phyloP scores from a whole-genome alignment of 2,113 vertebrate genomes.

The Delphinus delphis region DNA sequence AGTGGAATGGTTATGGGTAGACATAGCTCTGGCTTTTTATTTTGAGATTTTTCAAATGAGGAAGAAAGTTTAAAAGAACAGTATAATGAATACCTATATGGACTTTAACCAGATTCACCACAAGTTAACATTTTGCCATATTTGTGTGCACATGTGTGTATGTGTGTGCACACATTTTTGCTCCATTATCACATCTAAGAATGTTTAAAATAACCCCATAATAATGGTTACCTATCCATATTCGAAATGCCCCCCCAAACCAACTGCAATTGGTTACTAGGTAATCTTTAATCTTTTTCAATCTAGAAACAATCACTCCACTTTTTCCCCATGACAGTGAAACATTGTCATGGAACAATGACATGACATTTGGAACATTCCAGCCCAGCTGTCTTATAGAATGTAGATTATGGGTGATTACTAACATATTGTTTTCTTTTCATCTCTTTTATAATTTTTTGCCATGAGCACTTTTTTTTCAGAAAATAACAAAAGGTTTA shows the following conservation, averaged over 20 bases:
- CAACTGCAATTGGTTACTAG: background rate
- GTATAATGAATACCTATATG: too few relatives aligned
- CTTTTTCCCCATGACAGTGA: background rate
- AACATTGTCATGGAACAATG: too few relatives aligned
- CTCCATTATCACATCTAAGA: too few relatives aligned
- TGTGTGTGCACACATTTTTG: too few relatives aligned
- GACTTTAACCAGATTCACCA: background rate
- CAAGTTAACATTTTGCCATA: background rate
- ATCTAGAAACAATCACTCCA: background rate
- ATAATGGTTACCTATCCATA: background rate
- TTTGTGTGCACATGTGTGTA: background rate
- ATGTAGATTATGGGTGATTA: background rate
- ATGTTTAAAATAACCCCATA: background rate
- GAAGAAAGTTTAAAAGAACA: background rate
- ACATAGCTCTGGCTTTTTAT: background rate
- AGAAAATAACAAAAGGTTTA: background rate
- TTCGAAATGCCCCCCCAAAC: background rate
- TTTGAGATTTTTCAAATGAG: background rate
- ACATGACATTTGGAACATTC: background rate
- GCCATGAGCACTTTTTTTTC: too few relatives aligned
- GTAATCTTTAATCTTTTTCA: background rate
- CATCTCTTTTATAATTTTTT: background rate
- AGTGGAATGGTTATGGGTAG: background rate
- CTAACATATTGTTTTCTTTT: background rate
- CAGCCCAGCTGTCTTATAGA: background rate